phyloP scores from a whole-genome alignment of 2,113 vertebrate genomes.

The Otocyon megalotis region DNA sequence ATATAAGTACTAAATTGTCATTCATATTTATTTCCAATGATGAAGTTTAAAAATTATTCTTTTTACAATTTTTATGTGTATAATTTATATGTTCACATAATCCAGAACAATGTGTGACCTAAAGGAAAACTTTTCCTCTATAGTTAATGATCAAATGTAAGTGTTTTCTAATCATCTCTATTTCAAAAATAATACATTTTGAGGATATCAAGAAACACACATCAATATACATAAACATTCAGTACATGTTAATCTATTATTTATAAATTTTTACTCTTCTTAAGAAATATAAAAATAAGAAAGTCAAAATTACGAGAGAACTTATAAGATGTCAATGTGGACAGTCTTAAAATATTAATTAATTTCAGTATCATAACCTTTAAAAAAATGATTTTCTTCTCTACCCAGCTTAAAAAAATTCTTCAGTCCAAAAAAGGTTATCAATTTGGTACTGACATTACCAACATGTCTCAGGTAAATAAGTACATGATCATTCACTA shows the following conservation, averaged over 20 bases:
- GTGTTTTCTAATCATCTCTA: constrained; percentile 14
- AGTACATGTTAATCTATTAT: not conserved
- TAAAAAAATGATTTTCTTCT: not conserved
- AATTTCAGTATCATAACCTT: not conserved
- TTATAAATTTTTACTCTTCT: not conserved
- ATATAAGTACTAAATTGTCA: not conserved
- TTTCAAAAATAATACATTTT: not conserved
- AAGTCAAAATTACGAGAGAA: constrained; percentile 29
- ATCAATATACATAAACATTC: not conserved
- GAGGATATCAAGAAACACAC: not conserved
- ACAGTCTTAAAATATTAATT: constrained; percentile 36
- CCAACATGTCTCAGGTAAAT: not conserved
- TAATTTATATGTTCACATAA: not conserved
- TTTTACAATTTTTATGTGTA: constrained; percentile 9
- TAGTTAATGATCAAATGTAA: not conserved
- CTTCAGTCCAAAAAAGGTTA: not conserved
- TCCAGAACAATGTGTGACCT: not conserved
- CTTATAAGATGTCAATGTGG: not conserved
- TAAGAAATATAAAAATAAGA: constrained; percentile 41
- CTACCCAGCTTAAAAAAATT: not conserved
- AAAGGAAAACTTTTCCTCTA: not conserved
- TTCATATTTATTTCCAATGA: constrained; percentile 27
- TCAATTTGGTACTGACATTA: not conserved
- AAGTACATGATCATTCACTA: not conserved
- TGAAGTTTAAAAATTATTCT: constrained; percentile 44